Evolutionary conservation across 1,140 invertebrate genomes (phyloP), one percentile per base, ranked within the genome.

Genomic region (Pogonomyrmex barbatus): DNA sequence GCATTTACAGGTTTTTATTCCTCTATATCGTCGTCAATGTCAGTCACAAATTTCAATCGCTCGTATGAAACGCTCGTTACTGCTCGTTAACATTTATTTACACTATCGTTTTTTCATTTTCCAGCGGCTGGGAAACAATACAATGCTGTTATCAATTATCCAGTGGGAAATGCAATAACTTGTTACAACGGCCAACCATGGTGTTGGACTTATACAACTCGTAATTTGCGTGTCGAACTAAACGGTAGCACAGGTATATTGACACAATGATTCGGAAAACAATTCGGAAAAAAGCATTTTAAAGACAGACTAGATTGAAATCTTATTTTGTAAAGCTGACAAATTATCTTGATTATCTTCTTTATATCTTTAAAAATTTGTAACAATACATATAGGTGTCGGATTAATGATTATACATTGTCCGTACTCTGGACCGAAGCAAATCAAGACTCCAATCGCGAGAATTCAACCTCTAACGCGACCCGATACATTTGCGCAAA

Each of bases 181-280:
- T 84, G 90, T 1, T 91, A 91, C 68, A 81, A 91, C 14, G 93
- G 92, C 8, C 86, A 92, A 50, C 91, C 91, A 39, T 91, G 92
- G 89, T 47, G 87, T 71, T 87, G 85, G 47, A 4, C 70, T 50
- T 91, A 71, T 45, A 85, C 58, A 77, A 88, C 90, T 71, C 86
- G 63, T 39, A 70, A 87, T 63, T 82, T 91, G 0, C 75, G 88
- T 33, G 54, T 91, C 17, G 60, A 88, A 62, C 12, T 91, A 42
- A 89, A 92, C 24, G 81, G 87, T 33, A 65, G 39, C 10, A 24
- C 52, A 85, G 91, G 91, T 92, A 89, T 14, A n/a, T 30, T 1
- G 36, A 9, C 3, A 14, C 30, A 47, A 30, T 47, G 24, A 12
- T 8, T 39, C 17, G 5, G 6, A 24, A 24, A 14, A 39, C 14